A percentile compares a stretch with the other conserved stretches of the same genome.
phyloP scores from a whole-genome alignment of 2,113 vertebrate genomes.

The Varanus komodoensis region DNA sequence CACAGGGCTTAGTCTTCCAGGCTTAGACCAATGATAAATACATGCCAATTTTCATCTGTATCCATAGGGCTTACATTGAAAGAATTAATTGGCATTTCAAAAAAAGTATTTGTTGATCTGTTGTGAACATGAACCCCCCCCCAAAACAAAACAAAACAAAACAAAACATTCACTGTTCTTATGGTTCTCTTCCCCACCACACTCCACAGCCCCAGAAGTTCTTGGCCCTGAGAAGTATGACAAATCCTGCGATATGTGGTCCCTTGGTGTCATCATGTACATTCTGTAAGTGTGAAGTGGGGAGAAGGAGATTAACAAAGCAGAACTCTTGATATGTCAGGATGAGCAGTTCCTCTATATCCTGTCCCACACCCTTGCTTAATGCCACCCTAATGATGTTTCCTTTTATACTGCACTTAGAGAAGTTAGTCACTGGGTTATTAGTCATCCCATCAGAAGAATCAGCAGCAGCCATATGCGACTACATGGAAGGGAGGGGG shows the following conservation, averaged over 20 bases:
- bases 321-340: not conserved
- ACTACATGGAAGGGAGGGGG: not conserved
- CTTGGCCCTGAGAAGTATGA: slow-evolving; percentile 98
- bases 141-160: not conserved
- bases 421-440: not conserved
- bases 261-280: slow-evolving; percentile 98
- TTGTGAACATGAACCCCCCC: not conserved
- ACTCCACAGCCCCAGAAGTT: slow-evolving; percentile 91
- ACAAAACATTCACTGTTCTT: slow-evolving; percentile 27
- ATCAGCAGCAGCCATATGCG: not conserved
- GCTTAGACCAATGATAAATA: slow-evolving; percentile 7
- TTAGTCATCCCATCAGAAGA: slow-evolving; percentile 9
- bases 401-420: slow-evolving; percentile 10
- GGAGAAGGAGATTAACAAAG: not conserved
- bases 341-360: not conserved
- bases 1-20: not conserved
- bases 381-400: not conserved
- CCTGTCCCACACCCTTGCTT: not conserved
- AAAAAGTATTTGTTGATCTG: slow-evolving; percentile 10
- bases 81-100: slow-evolving; percentile 7
- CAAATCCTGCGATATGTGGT: slow-evolving; percentile 99
- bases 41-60: slow-evolving; percentile 34
- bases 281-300: slow-evolving; percentile 91
- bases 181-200: slow-evolving; percentile 36
- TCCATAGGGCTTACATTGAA: slow-evolving; percentile 38